A percentile compares a stretch with the other conserved stretches of the same genome.
phyloP scores from a whole-genome alignment of 1,140 invertebrate species.

The Tribolium castaneum region DNA sequence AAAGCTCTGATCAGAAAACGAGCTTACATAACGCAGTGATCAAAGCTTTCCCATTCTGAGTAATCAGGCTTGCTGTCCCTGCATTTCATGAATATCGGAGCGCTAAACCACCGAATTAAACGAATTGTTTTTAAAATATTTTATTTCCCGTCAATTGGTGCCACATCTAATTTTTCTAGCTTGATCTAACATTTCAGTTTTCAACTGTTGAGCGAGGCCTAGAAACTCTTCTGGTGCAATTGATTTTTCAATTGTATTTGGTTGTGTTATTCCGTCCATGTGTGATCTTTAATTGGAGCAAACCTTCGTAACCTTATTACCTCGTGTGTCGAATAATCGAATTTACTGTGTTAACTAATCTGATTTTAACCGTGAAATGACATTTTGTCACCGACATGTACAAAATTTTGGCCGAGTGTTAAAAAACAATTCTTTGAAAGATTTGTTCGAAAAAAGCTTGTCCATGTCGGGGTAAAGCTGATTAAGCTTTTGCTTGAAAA shows the following conservation, averaged over 20 bases:
- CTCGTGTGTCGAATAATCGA: background rate
- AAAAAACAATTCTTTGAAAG: background rate
- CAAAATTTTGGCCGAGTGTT: background rate
- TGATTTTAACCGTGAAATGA: background rate
- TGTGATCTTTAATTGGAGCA: background rate
- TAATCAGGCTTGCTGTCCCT: background rate
- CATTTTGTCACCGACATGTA: background rate
- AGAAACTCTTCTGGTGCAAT: no score
- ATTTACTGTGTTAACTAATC: background rate
- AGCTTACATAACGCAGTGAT: background rate
- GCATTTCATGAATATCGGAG: conserved; percentile 6
- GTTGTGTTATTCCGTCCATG: background rate
- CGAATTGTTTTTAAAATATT: background rate
- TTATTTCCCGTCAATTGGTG: no score
- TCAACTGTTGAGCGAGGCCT: no score
- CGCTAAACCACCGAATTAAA: background rate
- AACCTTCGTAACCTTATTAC: background rate
- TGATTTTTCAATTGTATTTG: background rate
- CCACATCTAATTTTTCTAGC: no score
- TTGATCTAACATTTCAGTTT: no score
- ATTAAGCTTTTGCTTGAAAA: conserved; percentile 19
- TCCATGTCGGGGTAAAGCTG: background rate
- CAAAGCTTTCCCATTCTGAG: background rate
- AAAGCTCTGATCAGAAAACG: background rate
- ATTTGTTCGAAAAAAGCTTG: conserved; percentile 7